Base-by-base conservation (phyloP, 2,888 invertebrate genomes). In the Pterostichus niger region DNA sequence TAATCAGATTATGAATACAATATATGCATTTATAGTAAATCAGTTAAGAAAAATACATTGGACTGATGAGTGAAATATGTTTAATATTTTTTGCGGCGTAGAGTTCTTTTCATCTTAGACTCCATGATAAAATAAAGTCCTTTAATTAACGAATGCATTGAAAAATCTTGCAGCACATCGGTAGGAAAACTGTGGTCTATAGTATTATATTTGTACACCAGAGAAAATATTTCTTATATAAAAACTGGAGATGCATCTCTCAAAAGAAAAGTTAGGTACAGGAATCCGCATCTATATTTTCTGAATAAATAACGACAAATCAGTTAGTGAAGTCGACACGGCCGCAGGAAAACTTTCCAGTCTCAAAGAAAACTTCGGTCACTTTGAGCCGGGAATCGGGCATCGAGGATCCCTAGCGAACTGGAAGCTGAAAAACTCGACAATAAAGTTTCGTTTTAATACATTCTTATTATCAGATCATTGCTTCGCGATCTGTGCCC, bases 391-490 rank as follows among this genome's bases (percentile, higher is more conserved):
- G 13, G 33, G 35, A 2, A 11, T 33, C 6, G 31, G 13, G 35
- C 31, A n/a, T 64, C 33, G 31, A 24, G 33, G 49, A n/a, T 75
- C 75, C 75, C 75, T 31, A 9, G 44, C 31, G 75, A 24, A 46
- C 68, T 49, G 73, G 13, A 76, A 13, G n/a, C 76, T 54, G 54
- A 15, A 56, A 54, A 35, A 5, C 56, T 77, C 56, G 49, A 79
- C 79, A 79, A 79, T 79, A 79, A 79, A 79, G 64, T 79, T 79
- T 79, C 17, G 24, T 56, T 71, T 82, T 82, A 82, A 75, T 82
- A 75, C 75, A 59, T 82, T 82, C 73, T 75, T 75, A 82, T 82
- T 82, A 82, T 82, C 82, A 82, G 82, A 82, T 82, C 82, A 82
- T 81, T 56, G 68, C 71, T 56, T 81, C 81, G 54, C 71, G 56